Evolutionary conservation across 2,797 vertebrate genomes (phyloP), one percentile per base, ranked within the genome.

Genomic region (Nyctalus aviator): DNA sequence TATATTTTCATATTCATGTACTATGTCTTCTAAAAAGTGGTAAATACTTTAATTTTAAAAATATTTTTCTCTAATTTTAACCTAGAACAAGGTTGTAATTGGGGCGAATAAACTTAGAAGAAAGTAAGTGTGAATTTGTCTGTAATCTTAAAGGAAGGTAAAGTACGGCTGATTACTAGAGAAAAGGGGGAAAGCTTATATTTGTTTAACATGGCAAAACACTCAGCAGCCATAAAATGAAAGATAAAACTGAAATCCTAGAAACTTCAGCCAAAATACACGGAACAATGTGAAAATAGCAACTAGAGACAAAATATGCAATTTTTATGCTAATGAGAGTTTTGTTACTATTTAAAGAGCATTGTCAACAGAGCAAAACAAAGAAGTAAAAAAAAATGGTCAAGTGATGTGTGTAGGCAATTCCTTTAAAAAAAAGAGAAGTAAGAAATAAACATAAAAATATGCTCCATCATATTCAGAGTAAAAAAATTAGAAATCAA

Each of bases 401-500:
- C 18, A 79, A 83, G 35, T 66, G 30, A 69, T 41, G 1, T 37
- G 1, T 37, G 10, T 20, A 41, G 14, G 32, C 1, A 84, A 66
- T 64, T 32, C 68, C 10, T 55, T 83, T 66, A 2, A 27, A 82
- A 92, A 75, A 35, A 11, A 44, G 32, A 46, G 78, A 48, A 78
- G 21, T 35, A 83, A 53, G n/a, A 64, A 84, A 27, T 17, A 76
- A 77, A 91, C 41, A 72, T 35, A 30, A 83, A 94, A 88, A 69
- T 73, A 89, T 35, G 2, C 1, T 73, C 71, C 50, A 73, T 46
- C 32, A 79, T 5, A 81, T 18, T 59, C 25, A 21, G 20, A 57
- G 17, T 62, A 25, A 91, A 83, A 83, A 93, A 87, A 62, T 8
- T 32, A 11, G 85, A 92, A 92, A 84, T 92, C 30, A 90, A 81